Evolutionary conservation across 2,797 vertebrate genomes (phyloP), one percentile per base, ranked within the genome.

Genomic region (Xyrichtys novacula): DNA sequence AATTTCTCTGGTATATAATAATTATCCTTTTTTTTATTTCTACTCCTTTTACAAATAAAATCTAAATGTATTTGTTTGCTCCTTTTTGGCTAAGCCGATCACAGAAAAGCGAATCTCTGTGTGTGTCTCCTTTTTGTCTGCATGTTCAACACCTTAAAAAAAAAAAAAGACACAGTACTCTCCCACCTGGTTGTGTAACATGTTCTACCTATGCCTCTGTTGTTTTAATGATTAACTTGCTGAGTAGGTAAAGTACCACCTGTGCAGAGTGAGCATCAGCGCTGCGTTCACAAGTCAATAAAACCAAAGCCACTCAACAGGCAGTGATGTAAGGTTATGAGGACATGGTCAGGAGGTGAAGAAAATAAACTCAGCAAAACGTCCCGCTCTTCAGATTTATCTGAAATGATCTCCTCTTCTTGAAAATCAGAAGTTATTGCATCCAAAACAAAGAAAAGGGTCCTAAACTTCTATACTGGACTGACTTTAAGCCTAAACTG

Each of bases 211-310:
- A 2, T 10, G 7, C 25, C 20, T 49, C 25, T 29, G 22, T 1
- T 50, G 14, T 15, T 39, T 48, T 64, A 78, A 60, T 63, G 74
- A 66, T 62, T 64, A 64, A 46, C 54, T 22, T 2, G 15, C 5
- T 19, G 28, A 61, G 50, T 23, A 34, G 12, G n/a, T 25, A 36
- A 58, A 67, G 43, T 25, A 32, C 17, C 38, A 23, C 15, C 23
- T 34, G 3, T 28, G 7, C 8, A 15, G 22, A 34, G 28, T 65
- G 36, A 23, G 31, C 29, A 57, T 40, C 14, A 22, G 29, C 12
- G 11, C 3, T 25, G 17, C 19, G 29, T 15, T 26, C 2, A 49
- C 23, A 17, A 6, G 6, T 17, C 26, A 40, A 15, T 16, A 49
- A 44, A 56, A 20, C 16, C 29, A 39, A 70, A 29, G n/a, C 26